Evolutionary conservation across 2,888 invertebrate genomes (phyloP).

Genomic region (Hartigia nigra): DNA sequence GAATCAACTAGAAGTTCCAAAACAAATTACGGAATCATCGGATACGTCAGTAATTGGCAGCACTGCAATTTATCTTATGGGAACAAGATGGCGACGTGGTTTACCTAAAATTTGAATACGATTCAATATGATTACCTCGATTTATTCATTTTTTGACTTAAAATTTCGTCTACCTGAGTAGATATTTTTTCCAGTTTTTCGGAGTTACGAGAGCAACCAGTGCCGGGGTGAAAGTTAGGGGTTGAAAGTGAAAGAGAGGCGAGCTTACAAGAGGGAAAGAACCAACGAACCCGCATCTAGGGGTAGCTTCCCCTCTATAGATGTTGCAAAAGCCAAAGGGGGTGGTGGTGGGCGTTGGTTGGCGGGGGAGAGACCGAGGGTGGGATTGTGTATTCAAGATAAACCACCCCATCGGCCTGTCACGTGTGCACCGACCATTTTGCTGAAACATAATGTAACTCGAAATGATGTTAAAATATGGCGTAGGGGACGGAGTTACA

Average conservation of each 20-base stretch:
- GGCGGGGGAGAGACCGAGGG: constrained; percentile 43
- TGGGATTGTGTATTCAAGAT: constrained; percentile 61
- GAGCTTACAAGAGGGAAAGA: constrained; percentile 38
- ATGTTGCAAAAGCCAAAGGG: constrained; percentile 52
- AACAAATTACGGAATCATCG: constrained; percentile 43
- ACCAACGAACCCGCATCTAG: not conserved
- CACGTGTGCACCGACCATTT: constrained; percentile 63
- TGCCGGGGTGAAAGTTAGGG: not conserved
- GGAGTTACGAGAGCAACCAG: not conserved
- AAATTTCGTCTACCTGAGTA: not conserved
- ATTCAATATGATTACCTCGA: not conserved
- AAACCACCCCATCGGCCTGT: constrained; percentile 59
- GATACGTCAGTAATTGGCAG: not conserved
- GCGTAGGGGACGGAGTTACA: constrained; percentile 33
- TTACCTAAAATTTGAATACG: not conserved
- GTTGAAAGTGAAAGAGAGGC: constrained; percentile 54
- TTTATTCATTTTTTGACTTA: not conserved
- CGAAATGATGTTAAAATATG: constrained; percentile 59
- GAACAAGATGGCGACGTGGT: not conserved
- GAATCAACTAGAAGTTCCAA: constrained; percentile 13
- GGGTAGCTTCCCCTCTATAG: constrained; percentile 32
- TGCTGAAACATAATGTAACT: constrained; percentile 59
- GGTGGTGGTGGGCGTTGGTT: constrained; percentile 56
- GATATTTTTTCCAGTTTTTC: not conserved
- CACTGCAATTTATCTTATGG: not conserved